Evolutionary conservation across 2,888 invertebrate species (phyloP), one percentile per base, ranked within the genome.

Genomic region (Andrena camellia): DNA sequence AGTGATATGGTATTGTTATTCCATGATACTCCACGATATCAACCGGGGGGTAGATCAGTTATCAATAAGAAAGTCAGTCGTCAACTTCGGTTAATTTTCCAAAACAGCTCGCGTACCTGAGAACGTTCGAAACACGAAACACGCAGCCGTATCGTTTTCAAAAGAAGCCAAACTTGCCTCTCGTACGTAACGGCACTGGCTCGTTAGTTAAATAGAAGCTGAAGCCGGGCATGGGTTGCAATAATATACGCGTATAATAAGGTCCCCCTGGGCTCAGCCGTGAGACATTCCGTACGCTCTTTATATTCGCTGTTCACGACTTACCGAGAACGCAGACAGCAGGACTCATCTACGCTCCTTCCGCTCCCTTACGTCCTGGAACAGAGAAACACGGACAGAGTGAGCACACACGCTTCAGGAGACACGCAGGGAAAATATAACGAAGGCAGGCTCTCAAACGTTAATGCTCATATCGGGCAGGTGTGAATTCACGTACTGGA

Each of bases 291-390:
- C 71, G 78, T 73, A 66, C 68, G 59, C 68, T 78, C 75, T 76
- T 62, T 79, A 74, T 75, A 78, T 85, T 79, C 72, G 26, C 60
- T 71, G 73, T 75, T 84, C 48, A 78, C 81, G 81, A 91, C 90
- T 93, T 88, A 93, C 93, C 92, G 81, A 88, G 85, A 86, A 81
- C 78, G 86, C 74, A 86, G 89, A 90, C 88, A 88, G 90, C 89
- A 88, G 89, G 89, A 92, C 89, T 93, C 93, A 93, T 92, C 92
- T 92, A 92, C 91, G 89, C 87, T 91, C 86, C 88, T 90, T 91
- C 89, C 76, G 81, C 86, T 88, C 85, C 86, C 87, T 90, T 89
- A 90, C 79, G 88, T 89, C 89, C 93, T 93, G 90, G 54, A 92
- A 92, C 88, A 91, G 71, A 81, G 64, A 85, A 33, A 70, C 35